phyloP scores from a whole-genome alignment of 2,888 invertebrate species.

The Muschampia plurimacula region DNA sequence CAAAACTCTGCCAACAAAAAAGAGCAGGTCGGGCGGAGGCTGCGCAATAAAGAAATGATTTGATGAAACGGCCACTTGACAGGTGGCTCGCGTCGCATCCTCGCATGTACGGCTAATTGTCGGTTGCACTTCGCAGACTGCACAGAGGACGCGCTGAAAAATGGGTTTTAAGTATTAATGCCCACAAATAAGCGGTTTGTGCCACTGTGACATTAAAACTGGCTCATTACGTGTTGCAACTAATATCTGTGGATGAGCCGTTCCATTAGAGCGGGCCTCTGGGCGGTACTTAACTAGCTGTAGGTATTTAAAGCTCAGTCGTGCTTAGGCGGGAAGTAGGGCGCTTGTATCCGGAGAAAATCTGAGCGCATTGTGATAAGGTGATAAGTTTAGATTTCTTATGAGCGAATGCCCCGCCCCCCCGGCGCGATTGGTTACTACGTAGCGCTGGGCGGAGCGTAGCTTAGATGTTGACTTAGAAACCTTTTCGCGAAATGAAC shows the following conservation, averaged over 20 bases:
- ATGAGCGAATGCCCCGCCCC: conserved; percentile 70
- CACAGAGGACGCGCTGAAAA: conserved; percentile 74
- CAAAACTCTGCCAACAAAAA: conserved; percentile 76
- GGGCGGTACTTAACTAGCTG: conserved; percentile 35
- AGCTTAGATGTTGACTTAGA: conserved; percentile 78
- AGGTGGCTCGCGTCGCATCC: conserved; percentile 80
- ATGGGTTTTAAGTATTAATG: conserved; percentile 79
- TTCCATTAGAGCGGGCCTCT: conserved; percentile 45
- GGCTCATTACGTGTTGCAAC: conserved; percentile 61
- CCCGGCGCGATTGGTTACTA: conserved; percentile 72
- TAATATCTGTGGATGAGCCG: conserved; percentile 58
- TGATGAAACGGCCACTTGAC: conserved; percentile 82
- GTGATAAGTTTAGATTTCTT: conserved; percentile 70
- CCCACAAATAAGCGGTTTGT: conserved; percentile 77
- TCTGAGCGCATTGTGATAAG: conserved; percentile 40
- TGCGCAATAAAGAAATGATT: conserved; percentile 84
- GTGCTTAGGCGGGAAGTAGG: conserved; percentile 25
- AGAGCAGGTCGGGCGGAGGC: conserved; percentile 75
- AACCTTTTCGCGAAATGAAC: conserved; percentile 59
- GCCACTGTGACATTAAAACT: conserved; percentile 70
- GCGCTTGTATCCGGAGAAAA: conserved; percentile 40
- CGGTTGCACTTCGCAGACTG: conserved; percentile 69
- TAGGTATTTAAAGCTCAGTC: conserved; percentile 25
- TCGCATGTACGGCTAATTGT: conserved; percentile 75
- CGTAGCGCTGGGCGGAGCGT: conserved; percentile 77